Base-by-base conservation (phyloP, 2,113 vertebrate genomes). In the Prionailurus viverrinus region DNA sequence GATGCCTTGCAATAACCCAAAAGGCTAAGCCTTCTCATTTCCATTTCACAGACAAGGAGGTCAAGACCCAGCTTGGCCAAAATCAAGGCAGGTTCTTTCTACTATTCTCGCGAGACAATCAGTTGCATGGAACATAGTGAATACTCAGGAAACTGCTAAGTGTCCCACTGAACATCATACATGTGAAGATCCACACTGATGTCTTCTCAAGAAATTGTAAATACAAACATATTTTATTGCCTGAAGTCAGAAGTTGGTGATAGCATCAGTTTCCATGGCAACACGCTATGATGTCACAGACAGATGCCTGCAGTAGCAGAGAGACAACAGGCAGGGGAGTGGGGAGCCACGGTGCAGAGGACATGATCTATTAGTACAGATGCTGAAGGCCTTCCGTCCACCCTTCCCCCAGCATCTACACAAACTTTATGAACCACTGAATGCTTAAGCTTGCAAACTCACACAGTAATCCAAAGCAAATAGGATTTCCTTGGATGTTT, bases 361-460 rank as follows among this genome's bases (percentile, higher is more conserved):
- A 83, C n/a, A 1, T 15, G 78, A 66, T 65, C 41, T 92, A 1
- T 55, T 82, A 80, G 78, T 11, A 4, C 76, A 89, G 58, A 68
- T 69, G 63, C 31, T 11, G n/a, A 74, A 58, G 81, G n/a, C 18
- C n/a, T 79, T 69, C 13, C 1, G 1, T 78, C 25, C 1, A 14
- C 19, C 21, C 9, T 51, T 63, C 93, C n/a, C 0, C 51, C 51
- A 51, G 51, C 51, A 14, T 14, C 14, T 58, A 89, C 41, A 13
- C 48, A 29, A 48, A n/a, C 63, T 97, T 94, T 95, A 58, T 55
- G 73, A 96, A 51, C 61, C 4, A 18, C 21, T 91, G 89, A 39
- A 45, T 88, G 86, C 39, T 78, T 79, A 29, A n/a, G 39, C 76
- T 97, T 98, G 63, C 61, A 89, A 53, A 69, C 31, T 92, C 29